Evolutionary conservation across 2,113 vertebrate genomes (phyloP), one percentile per base, ranked within the genome.

Genomic region (Hydropotes inermis): DNA sequence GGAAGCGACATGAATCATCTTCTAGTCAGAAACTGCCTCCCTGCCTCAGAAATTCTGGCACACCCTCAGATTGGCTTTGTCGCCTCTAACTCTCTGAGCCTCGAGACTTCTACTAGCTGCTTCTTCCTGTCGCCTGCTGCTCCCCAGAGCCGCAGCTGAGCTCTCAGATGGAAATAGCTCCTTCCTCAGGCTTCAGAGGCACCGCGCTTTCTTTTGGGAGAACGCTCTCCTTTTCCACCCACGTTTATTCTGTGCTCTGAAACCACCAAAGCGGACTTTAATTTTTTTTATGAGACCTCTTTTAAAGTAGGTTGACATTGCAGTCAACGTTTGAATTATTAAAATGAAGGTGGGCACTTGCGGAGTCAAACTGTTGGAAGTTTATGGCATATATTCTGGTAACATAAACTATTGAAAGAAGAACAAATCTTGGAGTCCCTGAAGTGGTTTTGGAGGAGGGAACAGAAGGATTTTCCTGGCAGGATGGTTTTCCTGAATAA

Each of bases 21-120:
- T 86, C 76, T 55, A 60, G 87, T 81, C 60, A 95, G 91, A 97
- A 94, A 60, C 82, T 57, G 76, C 76, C 94, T 81, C 39, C 93
- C 76, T 93, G 93, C 82, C 93, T 96, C 91, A 45, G 85, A 94
- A 92, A 55, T 70, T 50, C 86, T 83, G 67, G 78, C 28, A 7
- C 58, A 9, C 7, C 39, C 86, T 85, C 89, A n/a, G 12, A 28
- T 36, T 27, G 23, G 54, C 91, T 95, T n/a, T 54, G 79, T 50
- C n/a, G 4, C 33, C 85, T 90, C 85, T 3, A 0, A 28, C 55
- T 52, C 76, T 86, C 88, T 88, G 67, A 94, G 16, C 12, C 7
- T 43, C 47, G 43, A 21, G 96, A 23, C 58, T 58, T 58, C 43
- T 21, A 1, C 74, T 21, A 0, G 45, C 83, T 89, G 10, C 74